phyloP scores from a whole-genome alignment of 1,140 invertebrate species.

The Cyclina sinensis region DNA sequence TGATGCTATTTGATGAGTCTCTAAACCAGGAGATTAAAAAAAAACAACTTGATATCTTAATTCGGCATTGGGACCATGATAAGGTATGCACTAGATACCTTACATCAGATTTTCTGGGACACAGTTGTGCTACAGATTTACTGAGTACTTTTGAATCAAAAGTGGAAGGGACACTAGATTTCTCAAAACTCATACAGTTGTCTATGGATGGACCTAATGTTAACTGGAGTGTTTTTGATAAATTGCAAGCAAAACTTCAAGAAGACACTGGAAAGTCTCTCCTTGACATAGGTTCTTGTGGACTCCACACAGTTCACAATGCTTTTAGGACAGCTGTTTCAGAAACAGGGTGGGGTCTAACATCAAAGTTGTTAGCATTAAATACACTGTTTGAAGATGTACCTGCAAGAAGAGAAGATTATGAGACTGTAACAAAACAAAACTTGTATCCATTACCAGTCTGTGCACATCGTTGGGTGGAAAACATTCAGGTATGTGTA shows the following conservation, averaged over 20 bases:
- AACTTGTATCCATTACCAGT: slow-evolving; percentile 38
- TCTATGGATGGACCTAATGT: slow-evolving; percentile 66
- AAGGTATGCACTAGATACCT: too few species aligned
- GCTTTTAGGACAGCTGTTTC: slow-evolving; percentile 41
- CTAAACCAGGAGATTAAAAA: too few species aligned
- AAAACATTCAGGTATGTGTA: slow-evolving; percentile 68
- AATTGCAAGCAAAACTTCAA: slow-evolving; percentile 57
- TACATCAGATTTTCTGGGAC: too few species aligned
- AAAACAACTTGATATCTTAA: too few species aligned
- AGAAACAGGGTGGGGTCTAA: slow-evolving; percentile 41
- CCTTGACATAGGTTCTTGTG: slow-evolving; percentile 70
- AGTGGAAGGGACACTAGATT: neutral
- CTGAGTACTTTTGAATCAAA: too few species aligned
- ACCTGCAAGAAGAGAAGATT: slow-evolving; percentile 70
- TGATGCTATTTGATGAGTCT: too few species aligned
- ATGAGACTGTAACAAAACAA: neutral
- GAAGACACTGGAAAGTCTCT: slow-evolving; percentile 12
- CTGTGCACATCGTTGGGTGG: slow-evolving; percentile 61
- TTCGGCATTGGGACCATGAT: too few species aligned
- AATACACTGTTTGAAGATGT: slow-evolving; percentile 64
- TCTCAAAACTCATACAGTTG: slow-evolving; percentile 19
- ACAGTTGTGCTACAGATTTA: too few species aligned
- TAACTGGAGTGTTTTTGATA: slow-evolving; percentile 72
- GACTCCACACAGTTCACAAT: slow-evolving; percentile 67
- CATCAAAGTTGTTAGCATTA: slow-evolving; percentile 11